Base-by-base conservation (phyloP, 2,113 vertebrate genomes). In the Xiphias gladius region DNA sequence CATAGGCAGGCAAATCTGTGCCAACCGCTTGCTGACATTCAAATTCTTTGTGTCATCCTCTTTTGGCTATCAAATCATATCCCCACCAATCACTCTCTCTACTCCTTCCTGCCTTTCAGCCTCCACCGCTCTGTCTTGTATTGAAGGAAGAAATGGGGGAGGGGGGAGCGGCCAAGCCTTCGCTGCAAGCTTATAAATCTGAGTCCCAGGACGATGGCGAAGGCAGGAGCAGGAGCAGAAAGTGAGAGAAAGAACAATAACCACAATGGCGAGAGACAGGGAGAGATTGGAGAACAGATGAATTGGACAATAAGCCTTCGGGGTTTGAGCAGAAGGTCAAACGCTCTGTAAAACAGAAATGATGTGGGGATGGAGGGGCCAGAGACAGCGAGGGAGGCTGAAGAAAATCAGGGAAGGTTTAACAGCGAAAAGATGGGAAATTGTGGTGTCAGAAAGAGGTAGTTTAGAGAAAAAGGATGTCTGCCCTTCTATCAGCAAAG, bases 121-220 rank as follows among this genome's bases (percentile, higher is more conserved):
- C 35, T 46, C 10, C 16, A 12, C 46, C 2, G 10, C 76, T 82
- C 62, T 1, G 54, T 87, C 87, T 84, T 58, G 26, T 62, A 48
- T 28, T 62, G 43, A 14, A 52, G 30, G 24, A 39, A 46, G 52
- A 57, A 59, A 55, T 48, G 50, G 63, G 13, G 52, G 64, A 16
- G 7, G 26, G 26, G 70, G 24, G 11, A 9, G 54, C 2, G 7
- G 63, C 79, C 80, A 30, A 73, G 72, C 37, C 70, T 69, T 73
- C 2, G 32, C 76, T 76, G 75, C 68, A 48, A 80, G 78, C 74
- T 86, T 89, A 86, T 92, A 89, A 92, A 91, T 94, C 89, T 87
- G 48, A 63, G 41, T 79, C 52, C 55, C 48, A 20, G 83, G 70
- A 78, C 85, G 85, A 79, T 62, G 79, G 66, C n/a, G 19, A 30